phyloP scores from a whole-genome alignment of 2,797 vertebrate genomes.

The Salmo trutta region DNA sequence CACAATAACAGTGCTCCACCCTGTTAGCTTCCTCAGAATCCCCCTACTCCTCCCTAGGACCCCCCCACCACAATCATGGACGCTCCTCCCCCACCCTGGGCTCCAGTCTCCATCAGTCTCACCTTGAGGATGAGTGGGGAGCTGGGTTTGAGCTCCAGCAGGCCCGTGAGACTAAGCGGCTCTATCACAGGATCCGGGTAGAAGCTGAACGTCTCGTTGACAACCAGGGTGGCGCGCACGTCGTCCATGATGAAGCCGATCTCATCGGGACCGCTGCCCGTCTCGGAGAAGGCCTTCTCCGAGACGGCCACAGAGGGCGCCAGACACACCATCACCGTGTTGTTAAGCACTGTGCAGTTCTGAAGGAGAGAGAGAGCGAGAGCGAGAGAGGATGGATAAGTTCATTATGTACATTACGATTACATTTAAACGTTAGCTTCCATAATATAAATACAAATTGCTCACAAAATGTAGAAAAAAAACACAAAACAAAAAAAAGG shows the following conservation, averaged over 20 bases:
- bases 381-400: background rate
- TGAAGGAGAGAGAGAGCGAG: constrained; percentile 43
- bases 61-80: background rate
- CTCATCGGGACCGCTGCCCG: constrained; percentile 89
- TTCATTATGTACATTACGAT: background rate
- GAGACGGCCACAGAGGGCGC: constrained; percentile 89
- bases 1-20: background rate
- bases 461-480: background rate
- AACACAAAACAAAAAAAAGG: background rate
- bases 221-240: constrained; percentile 85
- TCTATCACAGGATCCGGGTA: constrained; percentile 94
- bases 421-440: no score
- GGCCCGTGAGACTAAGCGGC: constrained; percentile 83
- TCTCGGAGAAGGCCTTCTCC: constrained; percentile 79
- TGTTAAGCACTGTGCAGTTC: constrained; percentile 93
- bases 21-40: background rate
- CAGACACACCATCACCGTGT: constrained; percentile 94
- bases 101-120: background rate
- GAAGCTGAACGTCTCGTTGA: constrained; percentile 90
- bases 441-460: background rate
- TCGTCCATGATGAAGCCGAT: constrained; percentile 97
- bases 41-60: background rate
- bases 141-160: constrained; percentile 93
- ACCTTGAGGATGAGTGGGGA: constrained; percentile 98
- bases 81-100: background rate